Evolutionary conservation across 2,888 invertebrate genomes (phyloP).

Genomic region (Ditula angustiorana): DNA sequence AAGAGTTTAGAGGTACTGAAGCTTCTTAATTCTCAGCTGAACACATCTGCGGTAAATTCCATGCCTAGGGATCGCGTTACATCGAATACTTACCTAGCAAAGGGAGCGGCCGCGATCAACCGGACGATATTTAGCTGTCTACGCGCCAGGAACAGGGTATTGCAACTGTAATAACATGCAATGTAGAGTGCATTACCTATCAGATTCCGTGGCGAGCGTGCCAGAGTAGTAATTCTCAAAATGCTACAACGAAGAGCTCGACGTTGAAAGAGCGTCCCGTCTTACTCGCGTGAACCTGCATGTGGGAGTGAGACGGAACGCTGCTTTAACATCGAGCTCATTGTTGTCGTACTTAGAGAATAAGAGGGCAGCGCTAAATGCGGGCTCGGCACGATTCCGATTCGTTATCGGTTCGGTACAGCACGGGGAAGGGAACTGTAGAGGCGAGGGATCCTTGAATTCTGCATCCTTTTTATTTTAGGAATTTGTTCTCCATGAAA

Average conservation of each 20-base stretch:
- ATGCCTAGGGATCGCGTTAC: slow-evolving; percentile 14
- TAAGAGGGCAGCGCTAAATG: slow-evolving; percentile 78
- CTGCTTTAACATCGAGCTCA: too few species aligned
- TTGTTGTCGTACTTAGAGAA: too few species aligned
- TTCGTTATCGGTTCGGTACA: slow-evolving; percentile 69
- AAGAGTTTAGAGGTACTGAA: not conserved
- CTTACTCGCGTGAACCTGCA: too few species aligned
- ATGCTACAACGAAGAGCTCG: too few species aligned
- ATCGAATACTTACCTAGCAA: slow-evolving; percentile 42
- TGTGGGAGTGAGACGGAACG: too few species aligned
- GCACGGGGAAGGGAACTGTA: slow-evolving; percentile 49
- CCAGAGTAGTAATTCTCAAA: too few species aligned
- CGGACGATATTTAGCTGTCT: slow-evolving; percentile 63
- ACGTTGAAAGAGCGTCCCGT: too few species aligned
- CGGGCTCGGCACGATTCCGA: slow-evolving; percentile 77
- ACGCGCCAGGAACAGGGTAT: slow-evolving; percentile 50
- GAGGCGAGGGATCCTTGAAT: slow-evolving; percentile 40
- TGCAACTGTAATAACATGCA: slow-evolving; percentile 71
- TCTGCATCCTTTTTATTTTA: not conserved
- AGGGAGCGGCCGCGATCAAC: slow-evolving; percentile 61
- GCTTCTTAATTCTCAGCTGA: not conserved
- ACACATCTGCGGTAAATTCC: not conserved
- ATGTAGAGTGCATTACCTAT: slow-evolving; percentile 63
- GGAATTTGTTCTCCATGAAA: too few species aligned
- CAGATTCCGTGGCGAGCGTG: slow-evolving; percentile 77